These are phyloP conservation scores for Narcine bancroftii DNA, from an alignment of 2,113 vertebrate genomes.

Conservation along the genomic window DNA sequence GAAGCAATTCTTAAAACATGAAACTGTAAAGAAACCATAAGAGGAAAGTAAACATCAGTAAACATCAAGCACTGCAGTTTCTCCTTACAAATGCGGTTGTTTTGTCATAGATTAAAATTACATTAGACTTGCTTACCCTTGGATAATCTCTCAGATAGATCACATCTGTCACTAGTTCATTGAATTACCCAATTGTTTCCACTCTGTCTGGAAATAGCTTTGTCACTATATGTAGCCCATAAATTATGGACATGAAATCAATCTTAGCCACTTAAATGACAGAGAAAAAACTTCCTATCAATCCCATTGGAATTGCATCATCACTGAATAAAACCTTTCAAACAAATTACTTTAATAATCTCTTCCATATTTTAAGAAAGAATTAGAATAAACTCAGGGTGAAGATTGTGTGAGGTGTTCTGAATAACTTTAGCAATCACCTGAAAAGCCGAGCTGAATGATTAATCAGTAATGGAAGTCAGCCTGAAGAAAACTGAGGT, in stretches of 20 bases:
- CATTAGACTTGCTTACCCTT: not conserved
- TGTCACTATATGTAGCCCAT: too few relatives aligned
- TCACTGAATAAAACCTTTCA: not conserved
- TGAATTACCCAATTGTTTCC: too few relatives aligned
- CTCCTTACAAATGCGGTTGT: not conserved
- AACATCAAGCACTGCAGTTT: not conserved
- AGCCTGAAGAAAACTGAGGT: too few relatives aligned
- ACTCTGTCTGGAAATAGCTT: too few relatives aligned
- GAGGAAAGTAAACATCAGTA: not conserved
- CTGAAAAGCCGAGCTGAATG: not conserved
- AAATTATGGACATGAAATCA: too few relatives aligned
- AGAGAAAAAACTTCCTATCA: too few relatives aligned
- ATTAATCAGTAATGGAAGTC: not conserved
- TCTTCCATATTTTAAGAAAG: not conserved
- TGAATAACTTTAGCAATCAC: not conserved
- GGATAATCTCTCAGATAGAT: not conserved
- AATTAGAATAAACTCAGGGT: not conserved
- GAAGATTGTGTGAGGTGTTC: not conserved
- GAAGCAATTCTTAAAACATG: not conserved
- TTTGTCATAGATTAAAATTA: conserved; percentile 24
- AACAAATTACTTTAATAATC: not conserved
- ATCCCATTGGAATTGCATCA: too few relatives aligned
- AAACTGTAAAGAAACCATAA: not conserved
- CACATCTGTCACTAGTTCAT: not conserved
- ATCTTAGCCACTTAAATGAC: too few relatives aligned